phyloP scores from a whole-genome alignment of 2,113 vertebrate species.

The Seriola quinqueradiata region DNA sequence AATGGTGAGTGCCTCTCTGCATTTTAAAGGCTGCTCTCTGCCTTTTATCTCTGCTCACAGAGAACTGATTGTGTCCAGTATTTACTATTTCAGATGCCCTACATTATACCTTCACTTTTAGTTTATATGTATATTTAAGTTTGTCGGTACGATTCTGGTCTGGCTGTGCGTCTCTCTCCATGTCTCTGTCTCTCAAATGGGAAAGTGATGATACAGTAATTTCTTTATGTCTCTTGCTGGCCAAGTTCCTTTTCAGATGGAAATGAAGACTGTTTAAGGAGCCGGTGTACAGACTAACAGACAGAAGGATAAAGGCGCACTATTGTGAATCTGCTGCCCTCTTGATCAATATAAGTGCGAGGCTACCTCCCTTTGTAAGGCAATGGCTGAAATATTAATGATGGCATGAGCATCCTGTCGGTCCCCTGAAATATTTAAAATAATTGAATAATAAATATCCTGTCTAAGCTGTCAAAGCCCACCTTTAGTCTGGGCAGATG shows the following conservation, averaged over 20 bases:
- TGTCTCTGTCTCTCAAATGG: not conserved
- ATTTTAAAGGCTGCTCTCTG: conserved; percentile 47
- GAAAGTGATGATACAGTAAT: conserved; percentile 9
- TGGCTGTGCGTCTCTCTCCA: not conserved
- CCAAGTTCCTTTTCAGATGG: conserved; percentile 15
- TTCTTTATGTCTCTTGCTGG: not conserved
- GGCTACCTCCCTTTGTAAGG: conserved; percentile 61
- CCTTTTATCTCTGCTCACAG: conserved; percentile 41
- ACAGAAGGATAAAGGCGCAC: not conserved
- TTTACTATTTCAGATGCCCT: conserved; percentile 42
- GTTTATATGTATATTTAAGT: conserved; percentile 22
- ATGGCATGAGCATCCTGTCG: conserved; percentile 71
- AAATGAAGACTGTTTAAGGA: conserved; percentile 1
- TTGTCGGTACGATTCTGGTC: not conserved
- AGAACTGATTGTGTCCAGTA: conserved; percentile 52
- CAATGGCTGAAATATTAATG: conserved; percentile 79
- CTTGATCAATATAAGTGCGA: conserved; percentile 69
- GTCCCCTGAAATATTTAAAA: conserved; percentile 83
- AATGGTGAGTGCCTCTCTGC: conserved; percentile 27
- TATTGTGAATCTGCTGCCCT: conserved; percentile 43
- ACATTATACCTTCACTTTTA: conserved; percentile 35
- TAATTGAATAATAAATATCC: conserved; percentile 81
- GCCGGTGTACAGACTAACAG: not conserved
- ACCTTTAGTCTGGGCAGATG: conserved; percentile 17
- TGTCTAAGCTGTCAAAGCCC: conserved; percentile 45